Base-by-base conservation (phyloP, 2,113 vertebrate species). In the Donacobius atricapilla region DNA sequence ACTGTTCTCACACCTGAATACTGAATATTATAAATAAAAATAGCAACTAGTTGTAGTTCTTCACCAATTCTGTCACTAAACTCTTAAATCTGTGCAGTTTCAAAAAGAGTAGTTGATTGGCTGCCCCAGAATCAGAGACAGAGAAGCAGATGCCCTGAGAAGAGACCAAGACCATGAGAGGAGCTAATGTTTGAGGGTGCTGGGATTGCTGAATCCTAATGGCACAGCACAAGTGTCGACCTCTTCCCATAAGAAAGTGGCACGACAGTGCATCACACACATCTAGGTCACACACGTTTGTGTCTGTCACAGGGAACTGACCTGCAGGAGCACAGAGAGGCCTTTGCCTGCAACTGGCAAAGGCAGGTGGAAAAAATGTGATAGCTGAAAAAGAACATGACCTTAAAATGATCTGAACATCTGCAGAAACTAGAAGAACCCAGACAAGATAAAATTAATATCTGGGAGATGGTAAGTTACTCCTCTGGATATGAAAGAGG, bases 251-350 rank as follows among this genome's bases (percentile, higher is more conserved):
- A 37, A 39, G 24, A 27, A 65, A 83, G 10, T 33, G n/a, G 42
- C 21, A 56, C 6, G 30, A 9, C 5, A 9, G 3, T 37, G 31
- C 22, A n/a, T 30, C n/a, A 80, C 21, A 44, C 21, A 19, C 17
- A 15, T 4, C 18, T 2, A 20, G 47, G 27, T 53, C 20, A 83
- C 18, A 63, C 13, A 6, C 0, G 0, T 7, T 12, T 13, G 6
- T 8, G 13, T 83, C 51, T 78, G 66, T 69, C 76, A 63, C 28
- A 51, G 42, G 73, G 37, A 90, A 86, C 13, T 5, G 56, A 93
- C 85, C 87, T 72, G 13, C 81, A 91, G 64, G 76, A 94, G 50
- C 83, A 63, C 40, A n/a, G 93, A 4, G 9, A 91, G n/a, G 51
- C 65, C 42, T 87, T 61, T n/a, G 15, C 37, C 66, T 96, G 50